Conservation (phyloP, 2,113 vertebrate species). For the Acrocephalus arundinaceus region DNA sequence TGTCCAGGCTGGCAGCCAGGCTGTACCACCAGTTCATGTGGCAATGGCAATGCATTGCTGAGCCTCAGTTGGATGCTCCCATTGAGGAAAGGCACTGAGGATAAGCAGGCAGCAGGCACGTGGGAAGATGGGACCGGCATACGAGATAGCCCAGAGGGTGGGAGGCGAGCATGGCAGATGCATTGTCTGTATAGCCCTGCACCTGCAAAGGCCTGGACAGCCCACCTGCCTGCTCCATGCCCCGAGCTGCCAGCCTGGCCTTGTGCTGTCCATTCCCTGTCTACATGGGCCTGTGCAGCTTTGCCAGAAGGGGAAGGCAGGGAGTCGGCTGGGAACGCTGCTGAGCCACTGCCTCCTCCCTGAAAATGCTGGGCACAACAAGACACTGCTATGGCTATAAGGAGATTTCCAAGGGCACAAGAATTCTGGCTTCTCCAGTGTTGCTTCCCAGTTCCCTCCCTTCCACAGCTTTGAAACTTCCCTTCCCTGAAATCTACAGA, state of each 20-base stretch:
- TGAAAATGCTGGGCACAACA: background rate
- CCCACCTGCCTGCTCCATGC: background rate
- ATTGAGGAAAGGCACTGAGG: background rate
- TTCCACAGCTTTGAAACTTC: background rate
- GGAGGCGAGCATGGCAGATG: fast-evolving
- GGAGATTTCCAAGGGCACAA: background rate
- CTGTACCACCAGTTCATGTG: background rate
- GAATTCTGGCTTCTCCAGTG: background rate
- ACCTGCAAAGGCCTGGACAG: background rate
- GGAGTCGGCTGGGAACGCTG: fast-evolving
- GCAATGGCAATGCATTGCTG: background rate
- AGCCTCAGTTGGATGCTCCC: fast-evolving
- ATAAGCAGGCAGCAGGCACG: background rate
- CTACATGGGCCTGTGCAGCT: fast-evolving
- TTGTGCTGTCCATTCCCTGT: fast-evolving
- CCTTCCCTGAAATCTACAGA: background rate
- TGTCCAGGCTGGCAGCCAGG: fast-evolving
- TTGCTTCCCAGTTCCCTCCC: background rate
- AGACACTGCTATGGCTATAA: background rate
- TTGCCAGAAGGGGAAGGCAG: background rate
- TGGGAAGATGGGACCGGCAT: background rate
- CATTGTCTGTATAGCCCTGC: background rate
- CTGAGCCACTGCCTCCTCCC: background rate
- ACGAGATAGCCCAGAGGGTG: background rate
- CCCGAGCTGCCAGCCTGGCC: background rate